phyloP scores from a whole-genome alignment of 2,888 invertebrate species.

The Pristionchus exspectatus region DNA sequence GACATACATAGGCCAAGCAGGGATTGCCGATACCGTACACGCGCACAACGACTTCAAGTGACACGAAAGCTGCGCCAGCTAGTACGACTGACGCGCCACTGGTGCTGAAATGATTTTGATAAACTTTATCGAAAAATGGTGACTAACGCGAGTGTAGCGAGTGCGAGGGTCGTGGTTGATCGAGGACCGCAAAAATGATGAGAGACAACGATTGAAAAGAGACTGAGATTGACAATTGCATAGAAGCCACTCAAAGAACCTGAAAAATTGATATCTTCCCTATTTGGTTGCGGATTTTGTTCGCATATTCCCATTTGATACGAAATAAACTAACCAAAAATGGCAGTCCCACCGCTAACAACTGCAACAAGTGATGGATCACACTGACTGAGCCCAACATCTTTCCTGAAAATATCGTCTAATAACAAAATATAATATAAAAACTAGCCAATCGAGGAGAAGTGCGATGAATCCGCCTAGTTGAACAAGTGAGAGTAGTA shows the following conservation, averaged over 20 bases:
- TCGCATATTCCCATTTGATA: no score
- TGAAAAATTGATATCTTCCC: background rate
- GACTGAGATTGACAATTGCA: background rate
- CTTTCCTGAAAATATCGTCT: no score
- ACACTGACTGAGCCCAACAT: background rate
- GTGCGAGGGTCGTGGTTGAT: background rate
- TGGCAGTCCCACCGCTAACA: background rate
- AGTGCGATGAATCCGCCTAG: background rate
- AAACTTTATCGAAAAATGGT: no score
- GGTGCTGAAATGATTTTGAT: background rate
- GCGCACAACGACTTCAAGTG: background rate
- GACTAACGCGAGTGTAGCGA: conserved; percentile 15
- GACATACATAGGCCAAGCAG: background rate
- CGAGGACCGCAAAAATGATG: background rate
- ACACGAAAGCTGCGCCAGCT: background rate
- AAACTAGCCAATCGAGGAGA: background rate
- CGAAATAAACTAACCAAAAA: background rate
- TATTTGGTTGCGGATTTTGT: no score
- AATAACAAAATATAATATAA: no score
- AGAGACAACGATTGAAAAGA: background rate
- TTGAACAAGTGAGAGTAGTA: background rate
- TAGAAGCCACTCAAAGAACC: background rate
- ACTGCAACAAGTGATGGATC: background rate
- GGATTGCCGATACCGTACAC: background rate
- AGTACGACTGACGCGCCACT: background rate